Evolutionary conservation across 1,140 invertebrate genomes (phyloP), one percentile per base, ranked within the genome.

Genomic region (Hyposmocoma kahamanoa): DNA sequence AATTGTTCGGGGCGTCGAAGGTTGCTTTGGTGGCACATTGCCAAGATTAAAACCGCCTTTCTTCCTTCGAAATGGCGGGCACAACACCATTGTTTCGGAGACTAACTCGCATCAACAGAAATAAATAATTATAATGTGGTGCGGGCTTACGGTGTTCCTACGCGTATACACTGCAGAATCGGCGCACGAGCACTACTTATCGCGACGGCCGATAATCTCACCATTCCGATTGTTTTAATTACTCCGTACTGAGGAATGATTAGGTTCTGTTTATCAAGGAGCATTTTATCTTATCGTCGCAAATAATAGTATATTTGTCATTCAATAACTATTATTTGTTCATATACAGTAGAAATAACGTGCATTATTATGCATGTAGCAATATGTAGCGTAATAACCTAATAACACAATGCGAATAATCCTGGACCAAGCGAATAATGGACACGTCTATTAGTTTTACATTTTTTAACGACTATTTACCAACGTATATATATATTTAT

Each of bases 151-250:
- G n/a, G n/a, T n/a, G n/a, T n/a, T n/a, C n/a, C n/a, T n/a, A 63
- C 67, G 56, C 44, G 51, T 36, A 49, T n/a, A 45, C 42, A 80
- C 72, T 79, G 71, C 46, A 56, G 62, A 47, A 58, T 59, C 63
- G 64, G 53, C 64, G 61, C 59, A 61, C 61, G 48, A 47, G 62
- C 63, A 69, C 59, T 61, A 64, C 64, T 82, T 85, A 85, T 85
- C 82, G 62, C 62, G 22, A 53, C 50, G 22, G 47, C 51, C 79
- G 78, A 84, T 84, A 64, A 85, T 83, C 77, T 80, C 63, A 54
- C 67, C 62, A 64, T 75, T 62, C 63, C 74, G 65, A 82, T 81
- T 81, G 77, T 81, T 83, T 83, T 83, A 83, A 82, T 83, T 84
- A 83, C 78, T 82, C 67, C 65, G 71, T 67, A 70, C 67, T 69